Base-by-base conservation (phyloP, 1,140 invertebrate species). In the Drosophila pallidifrons region DNA sequence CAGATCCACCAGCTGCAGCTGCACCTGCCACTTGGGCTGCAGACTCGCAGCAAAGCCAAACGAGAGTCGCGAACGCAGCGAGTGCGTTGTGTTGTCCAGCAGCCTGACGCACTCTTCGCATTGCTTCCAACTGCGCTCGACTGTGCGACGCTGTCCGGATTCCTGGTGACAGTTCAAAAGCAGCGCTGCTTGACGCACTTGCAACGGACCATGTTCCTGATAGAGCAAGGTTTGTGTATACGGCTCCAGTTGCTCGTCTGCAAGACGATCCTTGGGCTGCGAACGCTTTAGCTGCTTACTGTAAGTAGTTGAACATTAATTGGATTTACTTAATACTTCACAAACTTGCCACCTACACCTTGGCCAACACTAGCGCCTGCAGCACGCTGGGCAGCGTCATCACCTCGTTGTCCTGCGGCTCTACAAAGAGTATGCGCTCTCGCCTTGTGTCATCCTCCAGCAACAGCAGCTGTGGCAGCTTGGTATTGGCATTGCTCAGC, bases 71-170 rank as follows among this genome's bases (percentile, higher is more conserved):
- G 68, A 46, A 0, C 54, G 63, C 0, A 88, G 20, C 1, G 75
- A 41, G 5, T 78, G 58, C 71, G 11, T 32, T 61, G 25, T 54
- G 58, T 38, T 38, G 13, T 82, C 79, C 10, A 92, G 11, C 13
- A 85, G n/a, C 46, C 96, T 95, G 10, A 97, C 94, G 38, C 98
- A 94, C 87, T 95, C 95, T 93, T 98, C 96, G 73, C 96, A 94
- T 93, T 99, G 98, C 89, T 95, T 94, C 94, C 99, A 95, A 7
- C 97, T 95, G 57, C 98, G 93, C 86, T 99, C 97, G 8, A 98
- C 95, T 0, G 96, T 96, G 69, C 98, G 94, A 43, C 95, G 95
- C 77, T 96, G 95, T 43, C 94, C 94, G 0, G 94, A 94, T 93
- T 99, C 98, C 13, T 98, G 91, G 59, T 94, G 93, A 71, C 96